These are phyloP conservation scores for Oryzias woworae DNA, from an alignment of 2,113 vertebrate genomes.

Conservation along the genomic window DNA sequence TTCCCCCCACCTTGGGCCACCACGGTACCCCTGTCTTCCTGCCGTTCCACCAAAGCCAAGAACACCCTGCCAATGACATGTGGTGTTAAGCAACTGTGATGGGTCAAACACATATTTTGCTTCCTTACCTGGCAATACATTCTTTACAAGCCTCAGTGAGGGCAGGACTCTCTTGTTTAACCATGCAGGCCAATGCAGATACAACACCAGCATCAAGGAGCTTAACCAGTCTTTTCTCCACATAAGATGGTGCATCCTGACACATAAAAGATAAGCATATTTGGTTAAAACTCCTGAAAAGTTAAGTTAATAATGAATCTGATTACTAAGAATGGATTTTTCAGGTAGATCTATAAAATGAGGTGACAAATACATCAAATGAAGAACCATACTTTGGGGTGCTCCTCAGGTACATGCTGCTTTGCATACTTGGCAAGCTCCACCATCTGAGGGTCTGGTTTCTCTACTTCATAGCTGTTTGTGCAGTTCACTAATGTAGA, in stretches of 20 bases:
- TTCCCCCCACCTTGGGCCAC: conserved; percentile 97
- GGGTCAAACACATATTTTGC: not conserved
- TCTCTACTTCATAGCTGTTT: conserved; percentile 93
- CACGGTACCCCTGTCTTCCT: conserved; percentile 88
- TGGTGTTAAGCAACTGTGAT: not conserved
- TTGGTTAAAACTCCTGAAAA: not conserved
- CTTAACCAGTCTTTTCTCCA: conserved; percentile 85
- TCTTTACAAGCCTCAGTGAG: conserved; percentile 89
- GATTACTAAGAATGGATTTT: not conserved
- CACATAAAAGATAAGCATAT: not conserved
- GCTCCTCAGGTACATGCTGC: conserved; percentile 94
- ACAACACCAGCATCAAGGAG: conserved; percentile 88
- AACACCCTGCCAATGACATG: conserved; percentile 82
- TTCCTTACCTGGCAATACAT: conserved; percentile 88
- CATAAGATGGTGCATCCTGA: conserved; percentile 86
- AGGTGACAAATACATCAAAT: not conserved
- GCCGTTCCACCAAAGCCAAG: conserved; percentile 89
- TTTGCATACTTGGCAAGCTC: conserved; percentile 97
- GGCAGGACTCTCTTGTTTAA: conserved; percentile 87
- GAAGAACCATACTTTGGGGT: conserved; percentile 83
- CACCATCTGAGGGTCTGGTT: conserved; percentile 93
- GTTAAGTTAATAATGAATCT: not conserved
- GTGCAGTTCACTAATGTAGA: conserved; percentile 96
- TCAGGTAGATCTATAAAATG: not conserved
- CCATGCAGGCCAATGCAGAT: conserved; percentile 92